Percentiles rank a stretch among this genome's conserved stretches.
These are phyloP conservation scores for Corythornis cristatus DNA, from an alignment of 2,113 vertebrate genomes.

Conservation along the genomic window DNA sequence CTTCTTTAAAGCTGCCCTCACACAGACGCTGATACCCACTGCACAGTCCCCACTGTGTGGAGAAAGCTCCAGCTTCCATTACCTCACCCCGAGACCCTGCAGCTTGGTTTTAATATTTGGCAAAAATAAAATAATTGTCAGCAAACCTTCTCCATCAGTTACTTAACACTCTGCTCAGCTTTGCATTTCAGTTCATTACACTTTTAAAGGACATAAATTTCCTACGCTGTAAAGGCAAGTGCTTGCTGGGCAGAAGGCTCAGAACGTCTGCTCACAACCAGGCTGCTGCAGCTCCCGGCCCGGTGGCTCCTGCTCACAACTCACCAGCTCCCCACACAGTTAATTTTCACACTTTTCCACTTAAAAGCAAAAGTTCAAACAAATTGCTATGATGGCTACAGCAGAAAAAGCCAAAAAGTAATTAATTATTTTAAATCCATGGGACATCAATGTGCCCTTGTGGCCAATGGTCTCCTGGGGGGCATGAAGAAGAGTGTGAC, in stretches of 20 bases:
- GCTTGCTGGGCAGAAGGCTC: neutral
- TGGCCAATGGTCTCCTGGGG: no score
- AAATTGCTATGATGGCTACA: neutral
- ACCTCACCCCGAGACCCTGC: neutral
- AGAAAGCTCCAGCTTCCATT: neutral
- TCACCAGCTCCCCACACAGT: neutral
- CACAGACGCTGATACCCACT: rapidly evolving
- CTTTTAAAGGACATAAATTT: neutral
- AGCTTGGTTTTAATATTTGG: neutral
- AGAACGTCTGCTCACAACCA: neutral
- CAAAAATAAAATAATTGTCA: neutral
- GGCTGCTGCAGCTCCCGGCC: neutral
- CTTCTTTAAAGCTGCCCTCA: neutral
- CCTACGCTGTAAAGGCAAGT: neutral
- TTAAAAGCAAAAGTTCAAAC: neutral
- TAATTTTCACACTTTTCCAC: neutral
- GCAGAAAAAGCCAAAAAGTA: neutral
- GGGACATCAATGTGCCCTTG: no score
- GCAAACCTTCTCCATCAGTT: neutral
- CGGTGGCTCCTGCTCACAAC: neutral
- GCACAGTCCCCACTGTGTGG: neutral
- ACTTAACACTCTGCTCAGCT: neutral
- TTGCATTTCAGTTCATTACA: neutral
- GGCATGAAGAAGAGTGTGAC: no score
- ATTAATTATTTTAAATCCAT: no score